phyloP scores from a whole-genome alignment of 2,797 vertebrate genomes.

The Scyliorhinus canicula region DNA sequence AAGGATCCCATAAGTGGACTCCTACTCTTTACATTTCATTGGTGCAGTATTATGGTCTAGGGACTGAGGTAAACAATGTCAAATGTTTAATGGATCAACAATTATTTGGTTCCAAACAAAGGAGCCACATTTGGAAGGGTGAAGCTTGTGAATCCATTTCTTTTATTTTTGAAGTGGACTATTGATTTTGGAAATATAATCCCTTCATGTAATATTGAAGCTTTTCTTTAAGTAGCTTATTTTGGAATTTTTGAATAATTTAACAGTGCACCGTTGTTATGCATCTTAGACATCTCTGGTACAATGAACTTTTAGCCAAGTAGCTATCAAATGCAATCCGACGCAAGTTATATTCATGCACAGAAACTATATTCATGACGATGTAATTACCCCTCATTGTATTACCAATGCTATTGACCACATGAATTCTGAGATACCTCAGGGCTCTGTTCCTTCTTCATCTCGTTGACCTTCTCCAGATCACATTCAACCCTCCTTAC shows the following conservation, averaged over 20 bases:
- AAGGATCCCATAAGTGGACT: conserved; percentile 83
- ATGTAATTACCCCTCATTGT: too few relatives aligned
- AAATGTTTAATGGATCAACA: conserved; percentile 27
- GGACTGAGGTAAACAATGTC: conserved; percentile 71
- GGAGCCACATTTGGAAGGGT: not conserved
- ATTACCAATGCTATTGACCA: too few relatives aligned
- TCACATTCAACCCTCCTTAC: too few relatives aligned
- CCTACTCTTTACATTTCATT: conserved; percentile 89
- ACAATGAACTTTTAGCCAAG: too few relatives aligned
- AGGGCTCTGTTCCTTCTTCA: too few relatives aligned
- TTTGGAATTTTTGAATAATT: conserved; percentile 16
- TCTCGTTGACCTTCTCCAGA: too few relatives aligned
- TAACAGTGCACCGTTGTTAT: not conserved
- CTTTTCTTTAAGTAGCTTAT: not conserved
- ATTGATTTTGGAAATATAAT: not conserved
- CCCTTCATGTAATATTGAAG: not conserved
- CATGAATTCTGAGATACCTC: too few relatives aligned
- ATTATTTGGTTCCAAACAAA: not conserved
- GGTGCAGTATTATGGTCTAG: conserved; percentile 91
- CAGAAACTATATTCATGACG: too few relatives aligned
- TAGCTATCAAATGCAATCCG: too few relatives aligned
- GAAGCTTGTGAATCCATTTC: not conserved
- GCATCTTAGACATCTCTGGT: not conserved
- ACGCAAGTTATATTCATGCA: not conserved
- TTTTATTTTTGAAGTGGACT: not conserved